Evolutionary conservation across 2,113 vertebrate species (phyloP).

Genomic region (Falcunculus frontatus): DNA sequence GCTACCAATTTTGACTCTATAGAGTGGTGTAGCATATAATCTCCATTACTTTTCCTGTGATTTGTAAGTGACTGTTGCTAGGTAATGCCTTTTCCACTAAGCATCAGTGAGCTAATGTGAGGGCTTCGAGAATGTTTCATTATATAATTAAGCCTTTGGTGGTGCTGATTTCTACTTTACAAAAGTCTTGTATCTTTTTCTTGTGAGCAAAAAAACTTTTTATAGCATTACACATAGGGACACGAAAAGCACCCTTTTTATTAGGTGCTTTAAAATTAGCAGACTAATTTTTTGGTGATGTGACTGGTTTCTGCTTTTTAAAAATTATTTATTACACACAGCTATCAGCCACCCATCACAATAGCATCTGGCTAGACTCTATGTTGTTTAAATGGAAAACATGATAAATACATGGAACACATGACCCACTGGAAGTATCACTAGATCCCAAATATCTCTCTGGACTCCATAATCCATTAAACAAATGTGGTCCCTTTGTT

Average conservation of each 20-base stretch:
- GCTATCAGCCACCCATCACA: background rate
- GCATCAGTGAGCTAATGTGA: constrained; percentile 50
- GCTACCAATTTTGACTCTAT: constrained; percentile 40
- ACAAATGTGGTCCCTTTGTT: constrained; percentile 23
- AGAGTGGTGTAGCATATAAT: constrained; percentile 7
- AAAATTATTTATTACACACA: background rate
- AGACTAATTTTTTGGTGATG: background rate
- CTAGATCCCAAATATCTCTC: background rate
- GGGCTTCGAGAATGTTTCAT: constrained; percentile 34
- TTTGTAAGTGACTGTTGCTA: constrained; percentile 70
- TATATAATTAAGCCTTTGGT: constrained; percentile 61
- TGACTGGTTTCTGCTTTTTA: background rate
- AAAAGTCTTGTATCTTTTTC: background rate
- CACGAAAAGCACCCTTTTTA: background rate
- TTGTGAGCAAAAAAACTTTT: background rate
- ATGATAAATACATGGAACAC: background rate
- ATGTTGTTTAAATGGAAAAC: background rate
- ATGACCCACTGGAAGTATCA: background rate
- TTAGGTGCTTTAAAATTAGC: too few relatives aligned
- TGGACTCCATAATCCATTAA: constrained; percentile 7
- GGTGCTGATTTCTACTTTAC: background rate
- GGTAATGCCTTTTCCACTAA: constrained; percentile 56
- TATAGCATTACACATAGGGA: background rate
- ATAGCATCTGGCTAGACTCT: background rate
- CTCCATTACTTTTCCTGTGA: constrained; percentile 40